Conservation (phyloP, 2,113 vertebrate species). For the Heterochromis multidens region DNA sequence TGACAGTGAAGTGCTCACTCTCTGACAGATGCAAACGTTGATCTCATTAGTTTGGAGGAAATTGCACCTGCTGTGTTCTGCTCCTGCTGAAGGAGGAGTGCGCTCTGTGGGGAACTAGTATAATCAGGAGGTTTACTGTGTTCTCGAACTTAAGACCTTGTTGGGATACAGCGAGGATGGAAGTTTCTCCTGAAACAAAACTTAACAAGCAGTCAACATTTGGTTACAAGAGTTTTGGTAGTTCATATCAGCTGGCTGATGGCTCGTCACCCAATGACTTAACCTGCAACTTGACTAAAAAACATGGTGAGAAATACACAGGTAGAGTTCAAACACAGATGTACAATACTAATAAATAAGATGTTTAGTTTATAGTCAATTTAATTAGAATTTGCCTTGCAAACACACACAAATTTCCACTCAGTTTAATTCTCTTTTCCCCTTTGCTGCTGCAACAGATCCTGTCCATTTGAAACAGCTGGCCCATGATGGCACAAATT, state of each 20-base stretch:
- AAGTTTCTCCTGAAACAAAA: background rate
- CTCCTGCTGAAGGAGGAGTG: background rate
- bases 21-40: background rate
- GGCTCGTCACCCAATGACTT: conserved; percentile 70
- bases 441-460: conserved; percentile 71
- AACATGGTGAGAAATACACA: conserved; percentile 33
- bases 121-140: background rate
- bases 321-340: background rate
- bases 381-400: background rate
- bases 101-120: background rate
- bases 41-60: conserved; percentile 39
- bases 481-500: conserved; percentile 76
- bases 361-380: background rate
- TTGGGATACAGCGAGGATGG: conserved; percentile 14
- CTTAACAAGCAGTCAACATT: conserved; percentile 64
- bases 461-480: conserved; percentile 77
- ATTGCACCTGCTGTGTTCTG: conserved; percentile 17
- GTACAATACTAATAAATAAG: background rate
- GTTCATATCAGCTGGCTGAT: conserved; percentile 75
- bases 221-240: conserved; percentile 82
- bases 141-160: background rate
- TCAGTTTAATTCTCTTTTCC: background rate
- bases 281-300: conserved; percentile 73
- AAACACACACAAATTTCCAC: background rate
- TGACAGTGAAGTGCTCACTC: background rate